Evolutionary conservation across 2,888 invertebrate genomes (phyloP).

Genomic region (Thymelicus sylvestris): DNA sequence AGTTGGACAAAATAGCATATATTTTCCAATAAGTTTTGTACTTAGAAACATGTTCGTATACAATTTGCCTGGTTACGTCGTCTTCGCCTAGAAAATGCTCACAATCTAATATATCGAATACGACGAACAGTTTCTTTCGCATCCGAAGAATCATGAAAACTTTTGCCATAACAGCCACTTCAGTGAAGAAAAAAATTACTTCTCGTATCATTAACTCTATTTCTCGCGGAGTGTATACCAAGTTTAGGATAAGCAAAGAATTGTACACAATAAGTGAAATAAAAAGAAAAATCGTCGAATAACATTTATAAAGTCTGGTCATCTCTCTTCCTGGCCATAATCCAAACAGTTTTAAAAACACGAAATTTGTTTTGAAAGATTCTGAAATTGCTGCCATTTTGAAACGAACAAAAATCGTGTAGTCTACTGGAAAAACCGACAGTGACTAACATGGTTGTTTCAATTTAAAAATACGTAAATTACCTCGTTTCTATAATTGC

Average conservation of each 20-base stretch:
- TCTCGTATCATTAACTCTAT: constrained; percentile 65
- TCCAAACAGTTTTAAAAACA: constrained; percentile 61
- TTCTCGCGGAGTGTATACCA: constrained; percentile 61
- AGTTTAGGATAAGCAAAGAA: constrained; percentile 60
- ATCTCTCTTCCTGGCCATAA: constrained; percentile 58
- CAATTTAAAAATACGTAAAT: neutral
- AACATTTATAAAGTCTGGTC: constrained; percentile 60
- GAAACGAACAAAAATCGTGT: neutral
- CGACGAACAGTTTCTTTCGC: constrained; percentile 55
- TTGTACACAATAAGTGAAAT: constrained; percentile 57
- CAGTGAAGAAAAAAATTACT: constrained; percentile 54
- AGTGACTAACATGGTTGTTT: neutral
- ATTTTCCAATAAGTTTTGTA: constrained; percentile 56
- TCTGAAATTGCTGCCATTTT: constrained; percentile 47
- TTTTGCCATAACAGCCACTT: constrained; percentile 53
- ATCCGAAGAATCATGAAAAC: constrained; percentile 59
- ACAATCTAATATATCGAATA: constrained; percentile 61
- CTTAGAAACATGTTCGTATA: constrained; percentile 48
- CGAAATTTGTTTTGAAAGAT: constrained; percentile 58
- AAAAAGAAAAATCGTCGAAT: constrained; percentile 55
- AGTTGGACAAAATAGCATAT: constrained; percentile 50
- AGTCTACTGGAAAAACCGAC: neutral
- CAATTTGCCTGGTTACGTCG: constrained; percentile 49
- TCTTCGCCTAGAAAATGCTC: constrained; percentile 58
- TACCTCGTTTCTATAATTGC: neutral